Conservation (phyloP, 2,797 vertebrate genomes). For the Mus spretus region DNA sequence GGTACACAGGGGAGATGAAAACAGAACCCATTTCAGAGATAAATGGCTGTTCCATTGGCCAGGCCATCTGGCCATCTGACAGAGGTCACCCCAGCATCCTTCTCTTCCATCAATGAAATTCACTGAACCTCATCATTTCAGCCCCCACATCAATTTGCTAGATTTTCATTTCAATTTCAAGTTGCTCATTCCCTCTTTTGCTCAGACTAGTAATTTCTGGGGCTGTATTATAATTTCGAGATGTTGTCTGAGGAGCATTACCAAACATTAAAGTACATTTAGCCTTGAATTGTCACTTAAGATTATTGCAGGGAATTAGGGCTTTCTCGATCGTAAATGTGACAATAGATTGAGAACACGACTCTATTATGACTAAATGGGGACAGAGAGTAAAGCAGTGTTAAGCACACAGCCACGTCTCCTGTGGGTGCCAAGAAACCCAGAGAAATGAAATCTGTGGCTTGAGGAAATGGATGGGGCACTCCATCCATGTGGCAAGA, state of each 20-base stretch:
- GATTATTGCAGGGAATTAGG: conserved; percentile 86
- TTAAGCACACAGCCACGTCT: conserved; percentile 71
- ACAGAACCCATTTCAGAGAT: background rate
- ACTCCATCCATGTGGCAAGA: accelerated
- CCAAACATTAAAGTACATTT: conserved; percentile 85
- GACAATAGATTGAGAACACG: conserved; percentile 84
- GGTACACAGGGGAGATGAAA: background rate
- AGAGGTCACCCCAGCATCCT: background rate
- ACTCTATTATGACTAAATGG: conserved; percentile 84
- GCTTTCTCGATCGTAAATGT: conserved; percentile 77
- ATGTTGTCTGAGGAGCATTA: conserved; percentile 89
- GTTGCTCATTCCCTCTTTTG: conserved; percentile 86
- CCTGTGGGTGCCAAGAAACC: background rate
- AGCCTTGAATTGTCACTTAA: conserved; percentile 89
- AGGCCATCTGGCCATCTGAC: background rate
- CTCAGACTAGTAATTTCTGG: conserved; percentile 85
- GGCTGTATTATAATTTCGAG: conserved; percentile 87
- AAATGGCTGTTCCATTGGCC: background rate
- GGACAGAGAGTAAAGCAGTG: conserved; percentile 74
- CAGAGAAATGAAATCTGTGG: background rate
- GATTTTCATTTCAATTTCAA: conserved; percentile 87
- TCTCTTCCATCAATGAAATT: background rate
- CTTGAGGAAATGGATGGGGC: background rate
- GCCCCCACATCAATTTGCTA: conserved; percentile 84
- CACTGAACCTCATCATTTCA: conserved; percentile 64